These are phyloP conservation scores for Pseudonaja textilis DNA, from an alignment of 2,113 vertebrate genomes.

Conservation along the genomic window DNA sequence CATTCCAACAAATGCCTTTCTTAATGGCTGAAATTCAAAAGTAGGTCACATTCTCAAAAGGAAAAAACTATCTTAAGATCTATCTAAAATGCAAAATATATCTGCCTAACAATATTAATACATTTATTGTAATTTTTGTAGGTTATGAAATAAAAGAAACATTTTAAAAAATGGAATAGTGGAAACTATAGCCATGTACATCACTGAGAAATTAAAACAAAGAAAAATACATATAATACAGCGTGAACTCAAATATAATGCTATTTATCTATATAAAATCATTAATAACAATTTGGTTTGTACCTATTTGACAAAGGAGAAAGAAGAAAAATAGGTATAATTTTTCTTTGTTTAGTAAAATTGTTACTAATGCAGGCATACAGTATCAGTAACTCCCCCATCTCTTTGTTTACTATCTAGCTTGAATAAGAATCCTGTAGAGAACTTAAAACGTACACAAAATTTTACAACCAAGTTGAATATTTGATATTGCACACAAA, in stretches of 20 bases:
- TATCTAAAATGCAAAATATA: not conserved
- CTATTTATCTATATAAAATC: not conserved
- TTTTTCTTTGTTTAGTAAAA: not conserved
- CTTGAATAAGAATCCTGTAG: not conserved
- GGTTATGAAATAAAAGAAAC: fast-evolving
- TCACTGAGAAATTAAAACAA: fast-evolving
- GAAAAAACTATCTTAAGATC: not conserved
- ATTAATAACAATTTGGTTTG: not conserved
- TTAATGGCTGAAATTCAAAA: not conserved
- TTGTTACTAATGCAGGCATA: not conserved
- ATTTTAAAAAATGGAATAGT: not conserved
- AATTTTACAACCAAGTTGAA: not conserved
- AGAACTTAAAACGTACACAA: not conserved
- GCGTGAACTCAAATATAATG: not conserved
- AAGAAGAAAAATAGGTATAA: not conserved
- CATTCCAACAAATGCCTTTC: not conserved
- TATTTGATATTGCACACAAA: not conserved
- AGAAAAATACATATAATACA: not conserved
- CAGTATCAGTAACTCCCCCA: not conserved
- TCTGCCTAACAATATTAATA: not conserved
- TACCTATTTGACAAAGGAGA: not conserved
- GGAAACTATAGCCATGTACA: conserved; percentile 33
- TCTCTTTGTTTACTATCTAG: not conserved
- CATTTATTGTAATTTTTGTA: not conserved
- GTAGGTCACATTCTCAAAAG: not conserved